Evolutionary conservation across 2,888 invertebrate species (phyloP).

Genomic region (Sialis fuliginosa): DNA sequence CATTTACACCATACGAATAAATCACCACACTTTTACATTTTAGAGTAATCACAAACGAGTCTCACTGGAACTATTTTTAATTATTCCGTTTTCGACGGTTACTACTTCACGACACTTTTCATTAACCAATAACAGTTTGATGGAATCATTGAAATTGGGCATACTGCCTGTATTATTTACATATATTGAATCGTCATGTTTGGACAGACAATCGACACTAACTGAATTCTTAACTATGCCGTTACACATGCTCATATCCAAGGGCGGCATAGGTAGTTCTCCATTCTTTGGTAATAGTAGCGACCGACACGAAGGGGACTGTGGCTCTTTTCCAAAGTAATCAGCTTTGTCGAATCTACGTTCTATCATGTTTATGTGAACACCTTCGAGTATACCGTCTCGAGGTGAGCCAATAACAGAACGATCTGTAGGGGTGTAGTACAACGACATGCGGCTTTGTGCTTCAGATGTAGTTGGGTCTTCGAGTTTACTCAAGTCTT

Average conservation of each 20-base stretch:
- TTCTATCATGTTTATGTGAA: slow-evolving; percentile 51
- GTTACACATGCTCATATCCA: too few species aligned
- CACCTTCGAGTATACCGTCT: slow-evolving; percentile 30
- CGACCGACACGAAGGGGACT: too few species aligned
- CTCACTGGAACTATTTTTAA: too few species aligned
- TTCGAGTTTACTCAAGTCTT: slow-evolving; percentile 36
- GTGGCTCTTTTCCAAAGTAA: neutral
- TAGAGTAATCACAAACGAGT: too few species aligned
- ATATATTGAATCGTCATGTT: neutral
- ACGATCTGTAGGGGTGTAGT: slow-evolving; percentile 66
- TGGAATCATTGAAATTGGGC: too few species aligned
- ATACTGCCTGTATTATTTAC: neutral
- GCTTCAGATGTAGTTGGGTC: slow-evolving; percentile 25
- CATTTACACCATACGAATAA: too few species aligned
- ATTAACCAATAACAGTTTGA: too few species aligned
- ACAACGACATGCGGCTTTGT: slow-evolving; percentile 54
- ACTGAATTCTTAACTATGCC: neutral
- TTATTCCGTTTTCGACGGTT: too few species aligned
- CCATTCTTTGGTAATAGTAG: too few species aligned
- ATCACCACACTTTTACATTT: too few species aligned
- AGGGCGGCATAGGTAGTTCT: too few species aligned
- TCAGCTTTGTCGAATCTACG: slow-evolving; percentile 12
- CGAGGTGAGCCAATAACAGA: slow-evolving; percentile 30
- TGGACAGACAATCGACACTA: neutral
- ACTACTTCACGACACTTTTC: too few species aligned